A percentile compares a stretch with the other conserved stretches of the same genome.
These are phyloP conservation scores for Palaemon carinicauda DNA, from an alignment of 1,140 invertebrate genomes.

Conservation along the genomic window DNA sequence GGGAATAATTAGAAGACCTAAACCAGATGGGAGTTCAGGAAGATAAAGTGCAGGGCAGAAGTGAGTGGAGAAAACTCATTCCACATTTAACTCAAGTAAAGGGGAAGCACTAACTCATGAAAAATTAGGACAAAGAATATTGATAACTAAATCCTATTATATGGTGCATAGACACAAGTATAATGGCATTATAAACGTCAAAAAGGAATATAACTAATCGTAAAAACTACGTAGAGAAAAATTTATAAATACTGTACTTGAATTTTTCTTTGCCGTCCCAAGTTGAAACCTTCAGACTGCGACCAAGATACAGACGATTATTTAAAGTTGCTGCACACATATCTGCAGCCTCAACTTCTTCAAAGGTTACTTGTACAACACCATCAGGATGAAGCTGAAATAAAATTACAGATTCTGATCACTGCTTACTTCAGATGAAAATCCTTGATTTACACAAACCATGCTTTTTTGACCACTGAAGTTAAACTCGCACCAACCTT, in stretches of 20 bases:
- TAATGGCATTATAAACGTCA: too few relatives aligned
- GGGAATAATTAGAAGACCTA: too few relatives aligned
- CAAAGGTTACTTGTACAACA: slow-evolving; percentile 90
- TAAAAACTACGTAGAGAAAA: too few relatives aligned
- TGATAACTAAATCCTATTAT: too few relatives aligned
- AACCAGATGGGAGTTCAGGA: too few relatives aligned
- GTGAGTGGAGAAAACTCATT: too few relatives aligned
- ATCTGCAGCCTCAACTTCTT: slow-evolving; percentile 89
- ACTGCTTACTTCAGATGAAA: neutral
- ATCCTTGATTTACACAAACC: neutral
- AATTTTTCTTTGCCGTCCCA: slow-evolving; percentile 98
- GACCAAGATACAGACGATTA: slow-evolving; percentile 89
- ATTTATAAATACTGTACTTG: slow-evolving; percentile 72
- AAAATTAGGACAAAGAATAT: too few relatives aligned
- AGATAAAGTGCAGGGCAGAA: neutral
- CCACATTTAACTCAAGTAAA: too few relatives aligned
- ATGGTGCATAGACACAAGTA: too few relatives aligned
- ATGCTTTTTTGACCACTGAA: neutral
- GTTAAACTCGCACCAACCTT: too few relatives aligned
- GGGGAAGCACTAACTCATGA: too few relatives aligned
- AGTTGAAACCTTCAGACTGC: slow-evolving; percentile 82
- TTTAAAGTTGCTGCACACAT: slow-evolving; percentile 87
- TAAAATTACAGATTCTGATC: slow-evolving; percentile 21
- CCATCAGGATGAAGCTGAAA: slow-evolving; percentile 90
- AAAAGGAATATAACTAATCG: too few relatives aligned